phyloP scores from a whole-genome alignment of 2,797 vertebrate genomes.

The Tarsius wallacei region DNA sequence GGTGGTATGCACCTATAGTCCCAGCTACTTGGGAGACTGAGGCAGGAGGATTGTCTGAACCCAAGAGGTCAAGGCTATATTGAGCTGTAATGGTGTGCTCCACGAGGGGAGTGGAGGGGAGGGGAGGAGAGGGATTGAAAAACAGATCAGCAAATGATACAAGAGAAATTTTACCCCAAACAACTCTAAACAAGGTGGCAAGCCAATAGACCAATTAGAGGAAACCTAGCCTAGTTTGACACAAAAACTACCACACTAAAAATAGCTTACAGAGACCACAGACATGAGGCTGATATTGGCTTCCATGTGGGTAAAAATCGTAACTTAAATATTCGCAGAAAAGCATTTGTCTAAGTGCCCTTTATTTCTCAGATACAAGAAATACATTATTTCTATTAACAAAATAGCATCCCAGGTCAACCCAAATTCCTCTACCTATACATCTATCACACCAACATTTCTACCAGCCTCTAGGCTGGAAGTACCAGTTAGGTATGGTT shows the following conservation, averaged over 20 bases:
- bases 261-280: background rate
- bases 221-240: background rate
- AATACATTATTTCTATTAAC: background rate
- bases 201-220: slow-evolving; percentile 3
- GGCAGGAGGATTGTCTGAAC: too few relatives aligned
- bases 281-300: too few relatives aligned
- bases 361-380: slow-evolving; percentile 48
- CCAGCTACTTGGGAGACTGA: too few relatives aligned
- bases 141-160: slow-evolving; percentile 61
- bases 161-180: slow-evolving; percentile 56
- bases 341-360: slow-evolving; percentile 34
- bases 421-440: slow-evolving; percentile 12
- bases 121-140: too few relatives aligned
- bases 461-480: background rate
- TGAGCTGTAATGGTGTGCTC: too few relatives aligned
- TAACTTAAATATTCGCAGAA: background rate
- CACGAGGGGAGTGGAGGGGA: too few relatives aligned
- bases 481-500: background rate
- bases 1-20: too few relatives aligned
- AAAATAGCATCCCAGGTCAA: background rate
- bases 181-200: slow-evolving; percentile 59
- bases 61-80: too few relatives aligned
- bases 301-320: too few relatives aligned
- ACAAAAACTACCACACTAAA: slow-evolving; percentile 53
- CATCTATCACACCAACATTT: background rate